Conservation (phyloP, 2,797 vertebrate genomes). For the Mus minutoides region DNA sequence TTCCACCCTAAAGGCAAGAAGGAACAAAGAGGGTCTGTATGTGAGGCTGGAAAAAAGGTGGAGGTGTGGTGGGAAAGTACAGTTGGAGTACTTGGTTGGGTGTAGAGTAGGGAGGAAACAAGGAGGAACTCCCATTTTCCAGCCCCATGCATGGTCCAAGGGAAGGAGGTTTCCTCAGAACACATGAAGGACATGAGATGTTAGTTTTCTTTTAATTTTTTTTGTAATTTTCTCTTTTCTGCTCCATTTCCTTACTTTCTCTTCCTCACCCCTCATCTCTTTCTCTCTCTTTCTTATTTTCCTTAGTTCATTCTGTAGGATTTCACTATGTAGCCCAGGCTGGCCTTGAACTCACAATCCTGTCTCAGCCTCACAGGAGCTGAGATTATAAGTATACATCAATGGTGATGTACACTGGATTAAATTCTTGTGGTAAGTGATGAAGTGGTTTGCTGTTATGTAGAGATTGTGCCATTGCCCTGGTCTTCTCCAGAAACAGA, state of each 20-base stretch:
- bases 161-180: background rate
- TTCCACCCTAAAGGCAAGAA: background rate
- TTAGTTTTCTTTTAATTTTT: too few species aligned
- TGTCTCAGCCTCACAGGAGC: background rate
- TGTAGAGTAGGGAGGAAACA: background rate
- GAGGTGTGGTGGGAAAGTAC: background rate
- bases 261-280: background rate
- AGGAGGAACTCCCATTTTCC: background rate
- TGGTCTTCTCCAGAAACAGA: slow-evolving; percentile 63
- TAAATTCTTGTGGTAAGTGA: slow-evolving; percentile 38
- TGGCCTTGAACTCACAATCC: background rate
- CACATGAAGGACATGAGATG: background rate
- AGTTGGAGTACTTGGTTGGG: background rate
- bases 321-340: background rate
- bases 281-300: background rate
- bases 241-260: background rate
- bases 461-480: slow-evolving; percentile 34
- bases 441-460: slow-evolving; percentile 46
- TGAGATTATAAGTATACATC: background rate
- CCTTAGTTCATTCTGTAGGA: background rate
- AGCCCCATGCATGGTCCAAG: background rate
- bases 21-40: background rate
- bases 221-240: background rate
- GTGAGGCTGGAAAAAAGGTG: background rate
- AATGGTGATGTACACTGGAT: background rate